Conservation (phyloP, 2,797 vertebrate genomes). For the Mastacembelus armatus region DNA sequence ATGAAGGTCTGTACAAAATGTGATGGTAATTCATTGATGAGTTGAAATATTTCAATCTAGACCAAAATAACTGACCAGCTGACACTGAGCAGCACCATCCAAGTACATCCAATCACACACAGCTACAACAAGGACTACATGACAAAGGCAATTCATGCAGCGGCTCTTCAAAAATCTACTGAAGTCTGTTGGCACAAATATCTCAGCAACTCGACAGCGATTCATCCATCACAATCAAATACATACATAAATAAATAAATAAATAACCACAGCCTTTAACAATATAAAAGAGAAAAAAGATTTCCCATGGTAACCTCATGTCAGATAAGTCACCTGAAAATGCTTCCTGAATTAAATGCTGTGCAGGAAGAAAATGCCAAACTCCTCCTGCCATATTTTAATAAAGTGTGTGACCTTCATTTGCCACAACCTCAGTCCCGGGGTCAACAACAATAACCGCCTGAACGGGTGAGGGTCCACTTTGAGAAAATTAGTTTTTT, state of each 20-base stretch:
- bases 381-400: not conserved
- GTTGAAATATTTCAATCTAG: no score
- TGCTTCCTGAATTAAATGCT: not conserved
- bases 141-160: not conserved
- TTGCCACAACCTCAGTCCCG: not conserved
- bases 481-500: conserved; percentile 16
- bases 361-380: conserved; percentile 34
- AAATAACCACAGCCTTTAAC: no score
- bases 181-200: no score
- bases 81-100: no score
- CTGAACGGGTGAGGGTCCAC: conserved; percentile 15
- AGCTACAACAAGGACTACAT: not conserved
- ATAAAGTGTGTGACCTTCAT: conserved; percentile 25
- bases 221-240: not conserved
- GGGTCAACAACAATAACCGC: conserved; percentile 24
- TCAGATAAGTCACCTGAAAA: not conserved
- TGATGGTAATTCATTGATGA: not conserved
- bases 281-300: not conserved
- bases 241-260: not conserved
- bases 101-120: not conserved
- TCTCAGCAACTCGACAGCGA: no score
- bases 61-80: no score
- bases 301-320: not conserved
- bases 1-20: not conserved
- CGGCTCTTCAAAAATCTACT: not conserved